Percentiles rank a stretch among this genome's conserved stretches.
Conservation (phyloP, 2,113 vertebrate species). For the Tachycineta bicolor region DNA sequence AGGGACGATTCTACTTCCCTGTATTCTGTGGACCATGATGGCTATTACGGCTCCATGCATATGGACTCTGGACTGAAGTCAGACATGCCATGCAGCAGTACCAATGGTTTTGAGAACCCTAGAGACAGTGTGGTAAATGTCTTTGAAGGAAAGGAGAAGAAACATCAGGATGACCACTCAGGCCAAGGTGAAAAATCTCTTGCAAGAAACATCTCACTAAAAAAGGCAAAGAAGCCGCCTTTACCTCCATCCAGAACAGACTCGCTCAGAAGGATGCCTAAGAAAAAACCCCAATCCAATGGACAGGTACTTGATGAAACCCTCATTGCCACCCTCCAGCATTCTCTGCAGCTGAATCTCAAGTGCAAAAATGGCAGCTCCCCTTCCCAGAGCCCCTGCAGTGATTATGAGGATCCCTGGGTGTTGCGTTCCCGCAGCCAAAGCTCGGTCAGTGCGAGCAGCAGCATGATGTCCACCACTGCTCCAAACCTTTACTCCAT, state of each 20-base stretch:
- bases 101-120: conserved; percentile 77
- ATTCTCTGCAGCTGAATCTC: conserved; percentile 88
- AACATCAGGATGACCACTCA: conserved; percentile 71
- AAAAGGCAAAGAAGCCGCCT: conserved; percentile 92
- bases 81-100: conserved; percentile 64
- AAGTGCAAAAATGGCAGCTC: conserved; percentile 83
- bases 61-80: conserved; percentile 78
- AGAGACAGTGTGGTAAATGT: conserved; percentile 83
- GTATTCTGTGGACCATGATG: conserved; percentile 87
- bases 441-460: conserved; percentile 86
- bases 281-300: conserved; percentile 76
- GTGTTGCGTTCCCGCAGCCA: conserved; percentile 90
- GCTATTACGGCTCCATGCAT: conserved; percentile 83
- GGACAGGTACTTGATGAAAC: conserved; percentile 86
- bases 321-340: conserved; percentile 90
- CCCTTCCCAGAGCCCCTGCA: conserved; percentile 91
- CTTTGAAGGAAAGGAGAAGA: conserved; percentile 82
- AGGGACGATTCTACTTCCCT: conserved; percentile 85
- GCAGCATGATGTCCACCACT: conserved; percentile 84
- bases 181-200: conserved; percentile 83
- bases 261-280: conserved; percentile 86
- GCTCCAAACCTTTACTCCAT: conserved; percentile 84
- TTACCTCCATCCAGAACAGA: conserved; percentile 91
- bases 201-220: conserved; percentile 90
- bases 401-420: conserved; percentile 95